Evolutionary conservation across 2,113 vertebrate species (phyloP).

Genomic region (Macaca mulatta): DNA sequence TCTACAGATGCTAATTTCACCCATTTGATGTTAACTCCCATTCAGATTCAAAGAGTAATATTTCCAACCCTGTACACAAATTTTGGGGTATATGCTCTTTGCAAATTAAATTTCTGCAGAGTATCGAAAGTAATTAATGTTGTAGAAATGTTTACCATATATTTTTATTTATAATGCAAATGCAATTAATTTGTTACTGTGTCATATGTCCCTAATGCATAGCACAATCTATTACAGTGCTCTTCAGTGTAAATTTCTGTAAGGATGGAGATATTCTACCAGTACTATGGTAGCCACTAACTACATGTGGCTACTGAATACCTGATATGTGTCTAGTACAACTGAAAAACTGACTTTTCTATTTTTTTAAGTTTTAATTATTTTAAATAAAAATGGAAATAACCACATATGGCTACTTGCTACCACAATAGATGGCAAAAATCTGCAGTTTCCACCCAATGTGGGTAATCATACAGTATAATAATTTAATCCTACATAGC

Average conservation of each 20-base stretch:
- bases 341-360: background rate
- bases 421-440: background rate
- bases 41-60: background rate
- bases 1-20: background rate
- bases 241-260: background rate
- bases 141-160: background rate
- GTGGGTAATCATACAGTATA: background rate
- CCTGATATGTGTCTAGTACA: background rate
- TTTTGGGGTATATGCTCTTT: background rate
- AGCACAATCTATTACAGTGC: background rate
- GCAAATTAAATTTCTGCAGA: background rate
- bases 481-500: background rate
- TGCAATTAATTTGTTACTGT: background rate
- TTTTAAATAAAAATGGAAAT: background rate
- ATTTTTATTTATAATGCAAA: background rate
- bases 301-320: background rate
- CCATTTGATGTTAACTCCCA: background rate
- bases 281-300: background rate
- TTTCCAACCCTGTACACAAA: background rate
- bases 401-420: background rate
- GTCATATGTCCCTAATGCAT: background rate
- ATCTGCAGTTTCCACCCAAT: background rate
- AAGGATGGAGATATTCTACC: background rate
- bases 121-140: background rate
- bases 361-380: background rate